Evolutionary conservation across 2,797 vertebrate species (phyloP).

Genomic region (Etheostoma nigrum): DNA sequence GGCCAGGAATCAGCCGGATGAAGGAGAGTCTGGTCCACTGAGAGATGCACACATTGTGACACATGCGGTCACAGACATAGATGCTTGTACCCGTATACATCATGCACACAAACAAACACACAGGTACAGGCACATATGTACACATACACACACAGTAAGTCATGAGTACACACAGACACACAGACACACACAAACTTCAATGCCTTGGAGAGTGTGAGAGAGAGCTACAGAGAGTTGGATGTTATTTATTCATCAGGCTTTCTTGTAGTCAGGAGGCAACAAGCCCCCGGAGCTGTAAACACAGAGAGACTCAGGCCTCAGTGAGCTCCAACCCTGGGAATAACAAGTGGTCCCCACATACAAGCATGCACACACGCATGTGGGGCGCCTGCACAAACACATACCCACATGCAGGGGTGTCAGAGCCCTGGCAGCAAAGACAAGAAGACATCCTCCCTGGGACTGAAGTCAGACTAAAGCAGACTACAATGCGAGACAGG

Average conservation of each 20-base stretch:
- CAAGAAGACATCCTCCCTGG: conserved; percentile 70
- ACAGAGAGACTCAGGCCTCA: conserved; percentile 77
- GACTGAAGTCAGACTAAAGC: conserved; percentile 67
- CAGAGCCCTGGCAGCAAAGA: conserved; percentile 69
- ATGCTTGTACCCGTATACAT: conserved; percentile 38
- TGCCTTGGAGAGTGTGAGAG: conserved; percentile 68
- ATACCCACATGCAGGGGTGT: conserved; percentile 47
- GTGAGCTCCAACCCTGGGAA: conserved; percentile 80
- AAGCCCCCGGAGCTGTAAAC: conserved; percentile 87
- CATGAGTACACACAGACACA: conserved; percentile 5
- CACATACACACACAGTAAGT: conserved; percentile 16
- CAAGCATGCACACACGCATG: conserved; percentile 49
- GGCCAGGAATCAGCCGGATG: conserved; percentile 78
- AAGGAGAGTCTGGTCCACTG: conserved; percentile 74
- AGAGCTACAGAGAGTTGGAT: conserved; percentile 77
- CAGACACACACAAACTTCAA: conserved; percentile 68
- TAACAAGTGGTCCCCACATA: conserved; percentile 83
- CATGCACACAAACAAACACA: conserved; percentile 19
- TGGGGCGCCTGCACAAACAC: conserved; percentile 66
- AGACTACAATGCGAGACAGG: conserved; percentile 38
- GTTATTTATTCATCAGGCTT: conserved; percentile 89
- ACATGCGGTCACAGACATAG: conserved; percentile 68
- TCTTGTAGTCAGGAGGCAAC: conserved; percentile 85
- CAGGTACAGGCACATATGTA: conserved; percentile 10
- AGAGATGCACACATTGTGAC: conserved; percentile 71